A percentile compares a stretch with the other conserved stretches of the same genome.
Conservation (phyloP, 2,888 invertebrate genomes). For the Drosophila pullipes region DNA sequence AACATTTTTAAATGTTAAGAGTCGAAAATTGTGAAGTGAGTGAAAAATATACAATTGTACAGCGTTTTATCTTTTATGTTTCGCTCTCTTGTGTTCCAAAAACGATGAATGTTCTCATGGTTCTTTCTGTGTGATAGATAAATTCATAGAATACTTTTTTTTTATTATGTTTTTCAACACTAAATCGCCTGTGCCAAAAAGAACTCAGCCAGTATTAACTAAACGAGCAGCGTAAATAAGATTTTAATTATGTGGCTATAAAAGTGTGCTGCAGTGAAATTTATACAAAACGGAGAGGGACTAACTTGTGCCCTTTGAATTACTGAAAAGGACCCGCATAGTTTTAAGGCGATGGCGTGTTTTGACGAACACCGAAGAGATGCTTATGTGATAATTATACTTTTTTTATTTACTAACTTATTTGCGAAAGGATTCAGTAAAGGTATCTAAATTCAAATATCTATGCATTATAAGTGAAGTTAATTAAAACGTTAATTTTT, state of each 20-base stretch:
- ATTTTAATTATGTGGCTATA: conserved; percentile 57
- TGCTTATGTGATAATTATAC: conserved; percentile 56
- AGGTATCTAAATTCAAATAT: conserved; percentile 45
- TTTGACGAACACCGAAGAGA: conserved; percentile 52
- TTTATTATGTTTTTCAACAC: conserved; percentile 25
- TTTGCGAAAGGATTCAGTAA: conserved; percentile 55
- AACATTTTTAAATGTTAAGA: neutral
- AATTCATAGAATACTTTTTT: conserved; percentile 13
- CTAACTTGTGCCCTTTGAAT: conserved; percentile 51
- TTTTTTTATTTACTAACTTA: conserved; percentile 56
- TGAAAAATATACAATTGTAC: too few species aligned
- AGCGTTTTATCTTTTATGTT: neutral
- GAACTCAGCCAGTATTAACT: conserved; percentile 58
- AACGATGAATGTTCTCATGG: neutral
- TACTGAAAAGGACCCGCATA: conserved; percentile 38
- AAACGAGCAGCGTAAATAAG: conserved; percentile 53
- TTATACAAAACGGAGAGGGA: conserved; percentile 44
- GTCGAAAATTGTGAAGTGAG: neutral
- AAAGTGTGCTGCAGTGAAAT: conserved; percentile 47
- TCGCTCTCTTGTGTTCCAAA: conserved; percentile 8
- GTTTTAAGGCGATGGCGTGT: conserved; percentile 60
- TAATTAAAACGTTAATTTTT: too few species aligned
- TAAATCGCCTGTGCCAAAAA: conserved; percentile 57
- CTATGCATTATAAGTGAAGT: neutral
- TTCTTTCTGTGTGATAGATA: conserved; percentile 11